Conservation (phyloP, 2,113 vertebrate genomes). For the Etheostoma cragini region DNA sequence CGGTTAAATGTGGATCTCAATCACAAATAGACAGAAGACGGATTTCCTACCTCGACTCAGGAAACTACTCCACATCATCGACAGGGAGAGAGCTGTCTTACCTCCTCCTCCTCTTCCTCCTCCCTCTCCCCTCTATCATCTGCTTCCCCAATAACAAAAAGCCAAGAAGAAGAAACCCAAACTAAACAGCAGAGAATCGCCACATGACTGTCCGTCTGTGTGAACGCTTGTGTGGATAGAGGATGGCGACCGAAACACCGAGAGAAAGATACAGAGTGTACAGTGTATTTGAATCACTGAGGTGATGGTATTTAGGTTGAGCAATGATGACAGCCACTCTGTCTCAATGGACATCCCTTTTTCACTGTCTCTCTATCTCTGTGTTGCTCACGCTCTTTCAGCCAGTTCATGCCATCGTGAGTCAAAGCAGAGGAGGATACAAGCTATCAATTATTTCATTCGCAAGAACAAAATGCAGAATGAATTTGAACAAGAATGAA, state of each 20-base stretch:
- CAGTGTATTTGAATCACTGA: constrained; percentile 59
- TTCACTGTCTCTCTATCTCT: constrained; percentile 24
- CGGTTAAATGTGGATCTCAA: neutral
- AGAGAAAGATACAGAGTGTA: constrained; percentile 40
- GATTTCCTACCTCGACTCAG: constrained; percentile 69
- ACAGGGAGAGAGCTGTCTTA: constrained; percentile 54
- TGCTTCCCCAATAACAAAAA: constrained; percentile 42
- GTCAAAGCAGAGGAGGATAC: neutral
- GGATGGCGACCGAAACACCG: constrained; percentile 33
- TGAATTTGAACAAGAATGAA: neutral
- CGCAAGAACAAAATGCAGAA: neutral
- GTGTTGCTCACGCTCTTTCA: constrained; percentile 19
- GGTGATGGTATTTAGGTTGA: constrained; percentile 66
- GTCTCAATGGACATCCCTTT: constrained; percentile 64
- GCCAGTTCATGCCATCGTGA: constrained; percentile 26
- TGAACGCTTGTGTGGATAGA: constrained; percentile 2
- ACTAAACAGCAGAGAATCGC: constrained; percentile 41
- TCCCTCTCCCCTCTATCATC: constrained; percentile 52
- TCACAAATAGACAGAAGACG: constrained; percentile 27
- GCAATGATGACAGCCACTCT: constrained; percentile 56
- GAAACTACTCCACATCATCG: constrained; percentile 72
- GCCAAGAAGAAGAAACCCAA: constrained; percentile 33
- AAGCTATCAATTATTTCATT: neutral
- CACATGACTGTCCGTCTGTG: constrained; percentile 39
- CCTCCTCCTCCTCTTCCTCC: constrained; percentile 49